A percentile compares a stretch with the other conserved stretches of the same genome.
Conservation (phyloP, 1,140 invertebrate species). For the Bombus superbus region DNA sequence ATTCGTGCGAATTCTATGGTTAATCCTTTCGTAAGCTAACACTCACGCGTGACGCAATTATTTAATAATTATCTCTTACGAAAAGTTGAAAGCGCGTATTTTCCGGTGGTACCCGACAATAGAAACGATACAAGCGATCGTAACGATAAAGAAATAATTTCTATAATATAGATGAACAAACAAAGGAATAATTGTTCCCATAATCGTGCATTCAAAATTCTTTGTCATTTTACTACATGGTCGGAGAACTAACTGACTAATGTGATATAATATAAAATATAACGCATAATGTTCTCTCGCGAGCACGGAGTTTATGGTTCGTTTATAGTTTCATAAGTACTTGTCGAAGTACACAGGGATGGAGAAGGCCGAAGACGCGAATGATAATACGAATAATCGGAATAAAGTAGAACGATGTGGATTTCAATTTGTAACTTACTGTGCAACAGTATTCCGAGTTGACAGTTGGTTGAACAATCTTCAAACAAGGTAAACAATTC, state of each 20-base stretch:
- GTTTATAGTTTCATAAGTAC: not conserved
- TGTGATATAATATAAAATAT: too few species aligned
- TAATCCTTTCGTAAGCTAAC: too few species aligned
- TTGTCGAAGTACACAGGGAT: not conserved
- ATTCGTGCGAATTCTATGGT: not conserved
- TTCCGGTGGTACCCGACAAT: not conserved
- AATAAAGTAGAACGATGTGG: too few species aligned
- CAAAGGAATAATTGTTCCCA: too few species aligned
- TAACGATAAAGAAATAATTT: not conserved
- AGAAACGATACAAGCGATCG: not conserved
- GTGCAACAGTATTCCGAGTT: too few species aligned
- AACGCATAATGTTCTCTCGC: too few species aligned
- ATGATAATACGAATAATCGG: not conserved
- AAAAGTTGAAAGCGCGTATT: not conserved
- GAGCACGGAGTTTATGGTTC: not conserved
- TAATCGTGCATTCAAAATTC: too few species aligned
- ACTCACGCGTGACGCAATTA: too few species aligned
- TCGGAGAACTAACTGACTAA: too few species aligned
- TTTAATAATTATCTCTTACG: not conserved
- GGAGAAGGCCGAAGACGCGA: not conserved
- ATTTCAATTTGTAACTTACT: not conserved
- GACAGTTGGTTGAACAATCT: not conserved
- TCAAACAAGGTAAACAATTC: not conserved
- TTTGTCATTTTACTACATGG: too few species aligned
- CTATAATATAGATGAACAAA: not conserved